phyloP scores from a whole-genome alignment of 2,797 vertebrate species.

The Pseudopleuronectes americanus region DNA sequence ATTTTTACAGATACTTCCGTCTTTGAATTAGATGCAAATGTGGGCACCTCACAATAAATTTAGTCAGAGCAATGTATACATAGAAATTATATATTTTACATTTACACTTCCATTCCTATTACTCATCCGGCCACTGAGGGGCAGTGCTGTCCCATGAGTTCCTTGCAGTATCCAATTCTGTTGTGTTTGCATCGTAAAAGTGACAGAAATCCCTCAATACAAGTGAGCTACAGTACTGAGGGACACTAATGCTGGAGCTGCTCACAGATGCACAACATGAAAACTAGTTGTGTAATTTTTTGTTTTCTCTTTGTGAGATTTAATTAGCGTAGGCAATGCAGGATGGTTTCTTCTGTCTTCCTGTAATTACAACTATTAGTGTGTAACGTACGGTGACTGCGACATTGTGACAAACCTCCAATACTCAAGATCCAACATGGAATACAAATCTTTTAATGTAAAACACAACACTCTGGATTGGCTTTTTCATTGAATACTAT shows the following conservation, averaged over 20 bases:
- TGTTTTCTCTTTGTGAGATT: no score
- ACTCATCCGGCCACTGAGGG: constrained; percentile 28
- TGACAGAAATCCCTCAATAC: background rate
- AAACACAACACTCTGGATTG: background rate
- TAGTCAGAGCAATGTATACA: background rate
- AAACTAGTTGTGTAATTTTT: no score
- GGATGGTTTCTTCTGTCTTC: no score
- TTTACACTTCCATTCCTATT: background rate
- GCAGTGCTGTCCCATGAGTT: constrained; percentile 7
- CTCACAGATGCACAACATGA: background rate
- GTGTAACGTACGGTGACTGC: no score
- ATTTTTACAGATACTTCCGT: background rate
- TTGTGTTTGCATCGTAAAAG: background rate
- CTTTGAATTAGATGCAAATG: background rate
- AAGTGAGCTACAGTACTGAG: background rate
- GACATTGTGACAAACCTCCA: no score
- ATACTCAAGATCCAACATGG: background rate
- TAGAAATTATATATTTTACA: background rate
- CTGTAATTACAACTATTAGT: no score
- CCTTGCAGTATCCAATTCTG: background rate
- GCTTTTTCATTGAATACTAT: background rate
- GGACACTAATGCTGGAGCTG: background rate
- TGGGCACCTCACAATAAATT: background rate
- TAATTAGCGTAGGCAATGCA: no score
- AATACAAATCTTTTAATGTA: background rate